Evolutionary conservation across 2,797 vertebrate genomes (phyloP).

Genomic region (Darevskia nairensis): DNA sequence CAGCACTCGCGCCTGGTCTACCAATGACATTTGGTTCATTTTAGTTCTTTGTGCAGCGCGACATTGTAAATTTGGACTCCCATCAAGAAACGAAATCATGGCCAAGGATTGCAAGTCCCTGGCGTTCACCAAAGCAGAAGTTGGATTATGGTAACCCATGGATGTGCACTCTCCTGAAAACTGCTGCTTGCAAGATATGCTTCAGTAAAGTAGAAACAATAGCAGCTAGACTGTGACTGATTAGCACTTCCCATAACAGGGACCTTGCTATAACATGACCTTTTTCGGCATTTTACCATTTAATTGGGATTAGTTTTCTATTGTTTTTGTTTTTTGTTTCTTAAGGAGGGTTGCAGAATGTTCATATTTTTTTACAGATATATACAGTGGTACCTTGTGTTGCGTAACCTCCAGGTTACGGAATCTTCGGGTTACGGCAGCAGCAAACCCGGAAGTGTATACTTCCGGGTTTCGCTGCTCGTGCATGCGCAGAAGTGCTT

Average conservation of each 20-base stretch:
- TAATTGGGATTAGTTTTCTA: background rate
- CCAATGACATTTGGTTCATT: constrained; percentile 45
- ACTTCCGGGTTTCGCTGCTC: no score
- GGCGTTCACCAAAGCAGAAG: background rate
- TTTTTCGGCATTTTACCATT: constrained; percentile 5
- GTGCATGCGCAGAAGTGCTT: no score
- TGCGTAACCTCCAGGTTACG: no score
- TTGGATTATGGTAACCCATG: background rate
- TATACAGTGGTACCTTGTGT: background rate
- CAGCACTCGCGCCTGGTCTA: constrained; percentile 54
- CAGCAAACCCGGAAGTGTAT: no score
- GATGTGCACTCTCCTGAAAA: constrained; percentile 17
- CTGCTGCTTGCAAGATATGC: background rate
- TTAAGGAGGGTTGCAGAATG: background rate
- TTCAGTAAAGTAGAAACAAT: constrained; percentile 36
- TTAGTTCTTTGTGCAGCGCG: constrained; percentile 38
- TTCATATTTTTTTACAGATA: background rate
- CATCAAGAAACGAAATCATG: background rate
- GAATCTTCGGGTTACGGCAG: no score
- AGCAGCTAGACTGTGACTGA: constrained; percentile 24
- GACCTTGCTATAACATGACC: constrained; percentile 14
- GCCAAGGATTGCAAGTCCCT: constrained; percentile 2
- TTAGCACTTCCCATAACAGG: constrained; percentile 41
- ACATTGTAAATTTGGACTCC: constrained; percentile 22
- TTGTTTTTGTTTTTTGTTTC: constrained; percentile 19